Evolutionary conservation across 2,797 vertebrate species (phyloP).

Genomic region (Neopelma chrysocephalum): DNA sequence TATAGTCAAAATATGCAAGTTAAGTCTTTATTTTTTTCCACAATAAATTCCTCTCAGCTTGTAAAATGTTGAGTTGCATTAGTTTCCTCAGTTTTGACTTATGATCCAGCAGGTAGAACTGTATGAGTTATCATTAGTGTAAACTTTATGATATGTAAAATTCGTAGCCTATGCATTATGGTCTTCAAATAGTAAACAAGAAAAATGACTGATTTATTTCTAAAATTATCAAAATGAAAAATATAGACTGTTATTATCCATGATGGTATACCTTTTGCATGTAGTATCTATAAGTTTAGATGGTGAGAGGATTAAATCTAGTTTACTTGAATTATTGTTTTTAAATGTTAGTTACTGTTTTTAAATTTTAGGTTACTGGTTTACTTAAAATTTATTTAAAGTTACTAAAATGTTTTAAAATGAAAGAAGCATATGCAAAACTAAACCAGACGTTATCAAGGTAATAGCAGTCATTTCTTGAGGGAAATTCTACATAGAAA

Average conservation of each 20-base stretch:
- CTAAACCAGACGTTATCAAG: background rate
- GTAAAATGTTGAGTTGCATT: background rate
- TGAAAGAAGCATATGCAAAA: background rate
- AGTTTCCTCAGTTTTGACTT: background rate
- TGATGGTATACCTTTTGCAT: background rate
- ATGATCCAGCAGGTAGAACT: background rate
- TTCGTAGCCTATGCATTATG: background rate
- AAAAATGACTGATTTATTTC: background rate
- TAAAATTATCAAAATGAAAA: background rate
- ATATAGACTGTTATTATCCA: background rate
- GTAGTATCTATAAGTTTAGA: background rate
- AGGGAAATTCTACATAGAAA: background rate
- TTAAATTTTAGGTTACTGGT: background rate
- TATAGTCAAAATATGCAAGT: background rate
- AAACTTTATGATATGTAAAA: background rate
- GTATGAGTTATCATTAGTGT: background rate
- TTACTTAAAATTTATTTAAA: background rate
- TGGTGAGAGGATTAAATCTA: background rate
- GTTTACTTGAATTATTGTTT: background rate
- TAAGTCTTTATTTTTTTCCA: background rate
- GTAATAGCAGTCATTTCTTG: background rate
- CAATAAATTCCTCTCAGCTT: background rate
- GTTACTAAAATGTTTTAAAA: background rate
- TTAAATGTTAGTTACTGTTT: background rate
- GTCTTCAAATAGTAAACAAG: background rate